Evolutionary conservation across 92 coral and sea anemone species (phyloP).

Genomic region (Phenganax stokvisi): DNA sequence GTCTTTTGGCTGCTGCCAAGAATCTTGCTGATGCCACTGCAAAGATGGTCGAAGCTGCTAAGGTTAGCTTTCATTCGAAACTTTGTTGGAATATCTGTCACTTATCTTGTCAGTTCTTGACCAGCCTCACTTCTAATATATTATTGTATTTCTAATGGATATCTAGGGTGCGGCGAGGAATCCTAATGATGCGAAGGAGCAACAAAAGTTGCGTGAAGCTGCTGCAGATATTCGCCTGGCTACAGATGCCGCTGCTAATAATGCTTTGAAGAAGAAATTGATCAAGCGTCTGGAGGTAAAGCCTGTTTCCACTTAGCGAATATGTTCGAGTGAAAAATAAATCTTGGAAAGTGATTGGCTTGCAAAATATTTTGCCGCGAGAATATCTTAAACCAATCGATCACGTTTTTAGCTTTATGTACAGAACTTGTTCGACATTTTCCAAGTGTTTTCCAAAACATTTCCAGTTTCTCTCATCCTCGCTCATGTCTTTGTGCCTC

Average conservation of each 20-base stretch:
- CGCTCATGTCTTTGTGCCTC: no score
- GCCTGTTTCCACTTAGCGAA: not conserved
- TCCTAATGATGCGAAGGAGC: conserved; percentile 93
- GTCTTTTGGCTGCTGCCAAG: conserved; percentile 94
- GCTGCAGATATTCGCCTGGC: conserved; percentile 93
- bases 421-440: no score
- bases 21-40: conserved; percentile 97
- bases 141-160: not conserved
- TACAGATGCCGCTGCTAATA: conserved; percentile 89
- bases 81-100: not conserved
- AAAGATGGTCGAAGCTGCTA: conserved; percentile 98
- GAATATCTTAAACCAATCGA: no score
- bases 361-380: not conserved
- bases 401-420: no score
- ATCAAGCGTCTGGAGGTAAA: conserved; percentile 85
- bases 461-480: no score
- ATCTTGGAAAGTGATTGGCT: not conserved
- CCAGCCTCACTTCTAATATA: not conserved
- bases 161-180: conserved; percentile 92
- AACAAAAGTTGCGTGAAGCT: conserved; percentile 80
- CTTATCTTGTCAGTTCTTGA: not conserved
- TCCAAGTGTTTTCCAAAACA: no score
- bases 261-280: conserved; percentile 91
- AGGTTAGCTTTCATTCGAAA: conserved; percentile 48
- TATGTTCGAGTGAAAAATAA: not conserved